Base-by-base conservation (phyloP, 2,888 invertebrate species). In the Calameuta pallipes region DNA sequence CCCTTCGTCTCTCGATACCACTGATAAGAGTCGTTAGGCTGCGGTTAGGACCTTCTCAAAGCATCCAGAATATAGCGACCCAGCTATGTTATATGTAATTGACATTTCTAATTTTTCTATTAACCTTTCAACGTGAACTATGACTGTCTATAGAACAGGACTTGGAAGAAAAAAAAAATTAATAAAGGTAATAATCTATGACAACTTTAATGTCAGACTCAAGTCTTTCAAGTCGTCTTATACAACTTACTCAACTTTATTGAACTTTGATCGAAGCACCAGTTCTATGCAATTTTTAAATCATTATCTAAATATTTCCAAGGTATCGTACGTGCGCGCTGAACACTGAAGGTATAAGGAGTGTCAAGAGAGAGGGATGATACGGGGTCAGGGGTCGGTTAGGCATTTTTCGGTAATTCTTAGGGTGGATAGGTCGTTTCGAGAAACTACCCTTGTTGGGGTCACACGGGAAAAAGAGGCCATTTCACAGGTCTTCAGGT, bases 11-110 rank as follows among this genome's bases (percentile, higher is more conserved):
- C 84, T 84, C 85, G 87, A 88, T 87, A 56, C 56, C 56, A 9
- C 56, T 83, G 85, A 86, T 84, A 86, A 83, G 82, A 84, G 84
- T 85, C 80, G 85, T 86, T 85, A 85, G 87, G 84, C 81, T 85
- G 86, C 82, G 87, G 88, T 88, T 86, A 84, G 85, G 82, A 83
- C 87, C 85, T 83, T 81, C 82, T 79, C 80, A 2, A 56, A 56
- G 56, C 23, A 9, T 23, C 9, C 23, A 9, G 23, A 56, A 56
- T 56, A 56, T 41, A 6, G 15, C 15, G 15, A 41, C 15, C 13
- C 4, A 13, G 37, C 13, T 13, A 1, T 4, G 4, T 13, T 13
- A 13, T 37, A 37, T 37, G 13, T 3, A 37, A 37, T 37, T 37
- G 4, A 37, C 13, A 3, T 37, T 13, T 37, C 4, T 13, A 37